Evolutionary conservation across 2,797 vertebrate genomes (phyloP), one percentile per base, ranked within the genome.

Genomic region (Limosa lapponica): DNA sequence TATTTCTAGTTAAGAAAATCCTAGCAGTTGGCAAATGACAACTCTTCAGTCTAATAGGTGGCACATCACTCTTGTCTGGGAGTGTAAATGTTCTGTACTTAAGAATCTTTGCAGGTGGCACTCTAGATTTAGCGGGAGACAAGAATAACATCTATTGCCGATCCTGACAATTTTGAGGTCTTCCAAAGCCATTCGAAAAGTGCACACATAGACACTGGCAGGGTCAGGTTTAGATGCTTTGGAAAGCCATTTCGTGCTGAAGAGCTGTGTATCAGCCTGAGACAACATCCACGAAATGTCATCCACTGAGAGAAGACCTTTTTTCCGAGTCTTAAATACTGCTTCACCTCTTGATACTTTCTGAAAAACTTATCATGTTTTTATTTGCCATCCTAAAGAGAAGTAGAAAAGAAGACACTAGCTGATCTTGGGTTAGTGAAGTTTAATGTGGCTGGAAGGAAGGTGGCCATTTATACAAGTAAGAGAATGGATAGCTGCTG

Each of bases 21-120:
- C 67, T 91, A 92, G 64, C 90, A 93, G 91, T 80, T 96, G 93
- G 83, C 65, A 96, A 93, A 94, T 91, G 85, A 77, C 89, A 96
- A 51, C 74, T 87, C 81, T 79, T 95, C 87, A 74, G 57, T 91
- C 79, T 93, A 96, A 91, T 96, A 95, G 82, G 83, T 87, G 83
- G 88, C 80, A 95, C 51, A 77, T 77, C 66, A 57, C 59, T 91
- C 94, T 73, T 89, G 62, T 79, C 88, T 90, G 87, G 59, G 70
- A 93, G 43, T n/a, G 69, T 62, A 94, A 91, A 88, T 82, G 67
- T 92, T 95, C 95, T 95, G 86, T 90, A 51, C 87, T 80, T 82
- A 73, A 90, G 59, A 92, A 74, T 74, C 64, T 80, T 94, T 85
- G 81, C 80, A 95, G 93, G 94, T 95, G 94, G 88, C 59, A 95